These are phyloP conservation scores for Xylophagus ater DNA, from an alignment of 2,888 invertebrate species.

Conservation along the genomic window DNA sequence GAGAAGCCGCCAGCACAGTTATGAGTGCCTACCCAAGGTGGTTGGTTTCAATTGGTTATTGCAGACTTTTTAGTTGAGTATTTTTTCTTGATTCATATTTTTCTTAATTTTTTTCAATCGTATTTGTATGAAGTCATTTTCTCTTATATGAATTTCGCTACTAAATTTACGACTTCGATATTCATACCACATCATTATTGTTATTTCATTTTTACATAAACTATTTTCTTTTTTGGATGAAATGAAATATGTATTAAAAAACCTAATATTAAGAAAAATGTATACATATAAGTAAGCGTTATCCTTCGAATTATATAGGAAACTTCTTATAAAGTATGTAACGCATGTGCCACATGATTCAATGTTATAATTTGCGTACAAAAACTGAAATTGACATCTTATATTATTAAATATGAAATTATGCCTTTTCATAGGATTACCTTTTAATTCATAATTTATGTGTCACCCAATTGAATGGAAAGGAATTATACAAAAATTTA, in stretches of 20 bases:
- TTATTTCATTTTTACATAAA: background rate
- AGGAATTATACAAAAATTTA: conserved; percentile 41
- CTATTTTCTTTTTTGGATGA: background rate
- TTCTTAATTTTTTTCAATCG: too few relatives aligned
- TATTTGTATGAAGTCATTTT: too few relatives aligned
- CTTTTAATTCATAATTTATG: conserved; percentile 41
- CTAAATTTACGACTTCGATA: conserved; percentile 9
- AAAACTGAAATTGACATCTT: conserved; percentile 21
- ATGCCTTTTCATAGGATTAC: conserved; percentile 31
- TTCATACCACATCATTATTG: background rate
- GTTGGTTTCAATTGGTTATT: background rate
- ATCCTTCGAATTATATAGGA: too few relatives aligned
- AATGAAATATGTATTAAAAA: background rate
- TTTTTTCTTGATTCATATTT: too few relatives aligned
- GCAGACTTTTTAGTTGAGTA: too few relatives aligned
- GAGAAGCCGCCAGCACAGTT: conserved; percentile 6
- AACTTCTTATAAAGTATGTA: conserved; percentile 1
- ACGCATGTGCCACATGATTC: conserved; percentile 12
- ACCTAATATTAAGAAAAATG: background rate
- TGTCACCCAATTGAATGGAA: conserved; percentile 41
- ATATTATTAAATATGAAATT: conserved; percentile 21
- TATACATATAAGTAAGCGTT: too few relatives aligned
- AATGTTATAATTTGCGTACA: conserved; percentile 23
- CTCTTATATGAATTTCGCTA: too few relatives aligned
- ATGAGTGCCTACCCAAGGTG: background rate